Percentiles rank a stretch among this genome's conserved stretches.
Evolutionary conservation across 2,888 invertebrate species (phyloP).

Genomic region (Prosopocoilus inquinatus): DNA sequence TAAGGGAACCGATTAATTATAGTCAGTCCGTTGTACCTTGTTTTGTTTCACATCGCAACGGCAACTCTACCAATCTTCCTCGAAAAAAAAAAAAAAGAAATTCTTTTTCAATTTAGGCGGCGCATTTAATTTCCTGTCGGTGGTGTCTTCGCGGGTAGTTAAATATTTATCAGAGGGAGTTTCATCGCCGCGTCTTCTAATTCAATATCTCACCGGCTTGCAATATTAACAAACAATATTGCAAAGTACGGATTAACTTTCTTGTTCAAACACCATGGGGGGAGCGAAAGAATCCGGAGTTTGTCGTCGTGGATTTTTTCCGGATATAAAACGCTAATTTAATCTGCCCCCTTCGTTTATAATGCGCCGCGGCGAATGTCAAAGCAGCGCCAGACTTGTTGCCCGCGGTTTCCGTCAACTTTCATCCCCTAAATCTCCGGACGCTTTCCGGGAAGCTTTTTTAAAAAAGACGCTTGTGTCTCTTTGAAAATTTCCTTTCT

Average conservation of each 20-base stretch:
- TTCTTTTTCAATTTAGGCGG: not conserved
- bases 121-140: not conserved
- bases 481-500: not conserved
- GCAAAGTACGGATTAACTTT: constrained; percentile 19
- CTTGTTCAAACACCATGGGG: constrained; percentile 29
- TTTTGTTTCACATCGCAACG: not conserved
- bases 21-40: constrained; percentile 36
- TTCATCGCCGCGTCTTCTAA: constrained; percentile 1
- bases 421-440: constrained; percentile 17
- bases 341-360: constrained; percentile 45
- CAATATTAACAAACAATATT: constrained; percentile 15
- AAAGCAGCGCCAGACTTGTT: constrained; percentile 42
- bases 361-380: constrained; percentile 42
- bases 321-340: constrained; percentile 47
- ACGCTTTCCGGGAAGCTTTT: constrained; percentile 12
- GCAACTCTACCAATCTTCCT: too few species aligned
- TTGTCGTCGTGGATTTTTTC: constrained; percentile 35
- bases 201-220: constrained; percentile 7
- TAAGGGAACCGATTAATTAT: constrained; percentile 51
- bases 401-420: constrained; percentile 41
- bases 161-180: constrained; percentile 3
- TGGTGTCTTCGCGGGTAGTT: not conserved
- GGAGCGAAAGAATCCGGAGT: constrained; percentile 29
- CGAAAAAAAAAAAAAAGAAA: too few species aligned
- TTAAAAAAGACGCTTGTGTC: constrained; percentile 17